phyloP scores from a whole-genome alignment of 2,888 invertebrate genomes.

The Taenaris catops region DNA sequence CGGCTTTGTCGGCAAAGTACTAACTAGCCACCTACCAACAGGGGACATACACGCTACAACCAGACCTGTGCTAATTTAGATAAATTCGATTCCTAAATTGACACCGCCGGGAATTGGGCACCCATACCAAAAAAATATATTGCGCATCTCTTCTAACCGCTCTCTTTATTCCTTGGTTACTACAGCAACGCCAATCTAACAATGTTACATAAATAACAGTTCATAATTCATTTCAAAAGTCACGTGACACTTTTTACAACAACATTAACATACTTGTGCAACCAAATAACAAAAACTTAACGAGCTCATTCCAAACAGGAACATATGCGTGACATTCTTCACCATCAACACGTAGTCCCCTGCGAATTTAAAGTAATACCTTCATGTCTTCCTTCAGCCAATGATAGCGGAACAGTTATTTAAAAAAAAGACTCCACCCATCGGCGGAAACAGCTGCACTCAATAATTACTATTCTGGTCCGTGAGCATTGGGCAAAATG shows the following conservation, averaged over 20 bases:
- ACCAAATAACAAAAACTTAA: conserved; percentile 22
- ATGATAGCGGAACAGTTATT: conserved; percentile 65
- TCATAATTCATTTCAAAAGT: conserved; percentile 9
- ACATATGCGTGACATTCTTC: conserved; percentile 71
- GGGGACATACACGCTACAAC: too few relatives aligned
- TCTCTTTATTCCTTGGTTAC: too few relatives aligned
- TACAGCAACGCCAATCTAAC: too few relatives aligned
- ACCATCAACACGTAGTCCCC: conserved; percentile 59
- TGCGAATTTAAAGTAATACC: conserved; percentile 74
- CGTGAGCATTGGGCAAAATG: conserved; percentile 52
- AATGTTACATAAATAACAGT: neutral
- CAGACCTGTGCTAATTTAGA: too few relatives aligned
- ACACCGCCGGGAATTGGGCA: too few relatives aligned
- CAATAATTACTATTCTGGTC: conserved; percentile 69
- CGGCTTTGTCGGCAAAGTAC: too few relatives aligned
- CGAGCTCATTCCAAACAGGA: conserved; percentile 44
- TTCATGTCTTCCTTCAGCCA: conserved; percentile 50
- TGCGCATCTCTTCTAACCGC: too few relatives aligned
- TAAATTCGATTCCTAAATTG: too few relatives aligned
- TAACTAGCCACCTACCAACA: too few relatives aligned
- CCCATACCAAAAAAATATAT: too few relatives aligned
- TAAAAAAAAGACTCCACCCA: conserved; percentile 64
- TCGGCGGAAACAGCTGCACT: conserved; percentile 74
- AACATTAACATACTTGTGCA: conserved; percentile 19
- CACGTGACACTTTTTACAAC: conserved; percentile 10